These are phyloP conservation scores for Solenopsis fugax DNA, from an alignment of 1,140 invertebrate genomes.

Conservation along the genomic window DNA sequence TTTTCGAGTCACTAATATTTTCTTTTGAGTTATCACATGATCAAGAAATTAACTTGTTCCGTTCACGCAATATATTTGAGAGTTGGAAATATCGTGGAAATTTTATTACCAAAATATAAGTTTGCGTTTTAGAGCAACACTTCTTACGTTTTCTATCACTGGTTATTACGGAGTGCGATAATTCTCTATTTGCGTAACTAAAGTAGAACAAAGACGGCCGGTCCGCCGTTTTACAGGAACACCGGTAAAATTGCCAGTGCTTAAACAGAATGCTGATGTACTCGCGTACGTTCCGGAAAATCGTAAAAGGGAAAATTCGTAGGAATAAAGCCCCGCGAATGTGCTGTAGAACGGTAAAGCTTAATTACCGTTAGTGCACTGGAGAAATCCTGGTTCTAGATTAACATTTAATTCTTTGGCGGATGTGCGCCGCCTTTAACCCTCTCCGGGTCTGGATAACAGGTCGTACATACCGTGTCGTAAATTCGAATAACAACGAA, in stretches of 20 bases:
- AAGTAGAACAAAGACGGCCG: constrained; percentile 31
- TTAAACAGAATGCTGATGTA: constrained; percentile 46
- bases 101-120: not conserved
- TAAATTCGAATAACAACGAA: constrained; percentile 46
- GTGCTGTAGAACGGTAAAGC: constrained; percentile 55
- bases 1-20: no score
- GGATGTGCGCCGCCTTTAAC: constrained; percentile 37
- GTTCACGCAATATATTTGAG: not conserved
- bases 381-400: constrained; percentile 55
- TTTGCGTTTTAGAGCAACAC: not conserved
- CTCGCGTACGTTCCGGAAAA: constrained; percentile 37
- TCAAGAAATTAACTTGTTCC: not conserved
- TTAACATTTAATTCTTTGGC: constrained; percentile 62
- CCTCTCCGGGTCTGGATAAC: not conserved
- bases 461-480: not conserved
- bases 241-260: constrained; percentile 26
- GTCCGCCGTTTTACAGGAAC: constrained; percentile 27
- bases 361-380: constrained; percentile 70
- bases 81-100: not conserved
- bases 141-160: not conserved
- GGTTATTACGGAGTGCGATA: constrained; percentile 1
- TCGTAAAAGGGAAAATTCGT: constrained; percentile 59
- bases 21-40: no score
- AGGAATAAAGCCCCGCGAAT: constrained; percentile 50
- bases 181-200: constrained; percentile 23